Conservation (phyloP, 2,888 invertebrate species). For the Conus canariensis region DNA sequence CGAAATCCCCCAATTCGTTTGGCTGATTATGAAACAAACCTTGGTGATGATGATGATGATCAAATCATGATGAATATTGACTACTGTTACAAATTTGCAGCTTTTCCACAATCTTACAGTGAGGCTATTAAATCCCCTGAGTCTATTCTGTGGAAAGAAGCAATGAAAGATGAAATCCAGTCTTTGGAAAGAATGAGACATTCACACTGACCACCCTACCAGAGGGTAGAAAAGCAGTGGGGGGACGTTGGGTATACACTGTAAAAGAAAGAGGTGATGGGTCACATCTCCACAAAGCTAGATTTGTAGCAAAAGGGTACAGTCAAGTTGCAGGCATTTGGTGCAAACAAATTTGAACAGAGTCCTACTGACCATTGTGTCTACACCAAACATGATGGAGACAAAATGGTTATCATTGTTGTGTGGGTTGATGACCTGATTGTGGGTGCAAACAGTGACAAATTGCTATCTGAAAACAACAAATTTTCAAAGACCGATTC, state of each 20-base stretch:
- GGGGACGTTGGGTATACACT: constrained; percentile 8
- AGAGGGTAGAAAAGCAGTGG: not conserved
- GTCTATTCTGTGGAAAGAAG: constrained; percentile 39
- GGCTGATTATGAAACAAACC: constrained; percentile 1
- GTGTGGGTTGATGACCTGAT: constrained; percentile 22
- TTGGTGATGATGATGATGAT: constrained; percentile 36
- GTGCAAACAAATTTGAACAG: constrained; percentile 28
- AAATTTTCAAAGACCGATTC: not conserved
- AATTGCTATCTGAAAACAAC: not conserved
- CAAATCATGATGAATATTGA: constrained; percentile 41
- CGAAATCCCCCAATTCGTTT: not conserved
- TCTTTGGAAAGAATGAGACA: constrained; percentile 43
- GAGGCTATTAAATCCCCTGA: constrained; percentile 20
- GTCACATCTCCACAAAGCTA: constrained; percentile 14
- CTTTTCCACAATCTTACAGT: constrained; percentile 47
- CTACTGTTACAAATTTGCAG: constrained; percentile 49
- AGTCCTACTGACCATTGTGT: constrained; percentile 28
- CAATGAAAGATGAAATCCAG: constrained; percentile 53
- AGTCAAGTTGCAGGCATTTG: constrained; percentile 45
- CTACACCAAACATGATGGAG: not conserved
- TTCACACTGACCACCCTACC: constrained; percentile 3
- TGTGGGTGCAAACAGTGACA: constrained; percentile 42
- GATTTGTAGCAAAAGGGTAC: constrained; percentile 38
- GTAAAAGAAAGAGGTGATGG: constrained; percentile 7
- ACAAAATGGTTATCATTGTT: not conserved